Base-by-base conservation (phyloP, 1,140 invertebrate species). In the Neodiprion fabricii region DNA sequence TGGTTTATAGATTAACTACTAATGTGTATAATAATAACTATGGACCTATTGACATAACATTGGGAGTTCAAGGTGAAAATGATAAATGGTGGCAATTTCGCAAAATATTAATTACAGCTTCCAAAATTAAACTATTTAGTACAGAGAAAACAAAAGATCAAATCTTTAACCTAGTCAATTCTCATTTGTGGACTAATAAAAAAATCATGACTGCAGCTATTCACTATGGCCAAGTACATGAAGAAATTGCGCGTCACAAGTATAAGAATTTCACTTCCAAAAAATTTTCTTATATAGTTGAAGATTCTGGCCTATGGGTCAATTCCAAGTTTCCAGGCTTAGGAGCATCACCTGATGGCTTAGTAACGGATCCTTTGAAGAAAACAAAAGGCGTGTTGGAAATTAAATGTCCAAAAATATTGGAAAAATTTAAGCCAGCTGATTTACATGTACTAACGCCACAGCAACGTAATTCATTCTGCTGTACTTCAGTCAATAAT, bases 401-500 rank as follows among this genome's bases (percentile, higher is more conserved):
- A 21, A 21, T 21, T 21, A 21, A 21, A 21, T 78, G 75, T 75
- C 77, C 73, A 61, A 75, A 76, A 71, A 72, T 78, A 69, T 61
- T 78, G 23, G 68, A 76, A 70, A 70, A 78, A 48, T 11, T 53
- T 11, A 53, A 50, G 12, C 77, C 79, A n/a, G 77, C 72, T 61
- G 74, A 78, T 47, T 48, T 78, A 48, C 68, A 74, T 40, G 9
- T 14, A 5, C 40, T 80, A 8, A 75, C 49, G 23, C 9, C 74
- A 23, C 71, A 73, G 67, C 77, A 80, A 67, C n/a, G 73, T 65
- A 74, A 28, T 49, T 76, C 75, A 14, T 78, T 80, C 70, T 80
- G 73, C 72, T 76, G 74, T 53, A 76, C 66, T 17, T 17, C 72
- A 5, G 23, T 69, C 21, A 70, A 50, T 47, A 17, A 67, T 48